phyloP scores from a whole-genome alignment of 2,888 invertebrate species.

The Meloe dianella region DNA sequence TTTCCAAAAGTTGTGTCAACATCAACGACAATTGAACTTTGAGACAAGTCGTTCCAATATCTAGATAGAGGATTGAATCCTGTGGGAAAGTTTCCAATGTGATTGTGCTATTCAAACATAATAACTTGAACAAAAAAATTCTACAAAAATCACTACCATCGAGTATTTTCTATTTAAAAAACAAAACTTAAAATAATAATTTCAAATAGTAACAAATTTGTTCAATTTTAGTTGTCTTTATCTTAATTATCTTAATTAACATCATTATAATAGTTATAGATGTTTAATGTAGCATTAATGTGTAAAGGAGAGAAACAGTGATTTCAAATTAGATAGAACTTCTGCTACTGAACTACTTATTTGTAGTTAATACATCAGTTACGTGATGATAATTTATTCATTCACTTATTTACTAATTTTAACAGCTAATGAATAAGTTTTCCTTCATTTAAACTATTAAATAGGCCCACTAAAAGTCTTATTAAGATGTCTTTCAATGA shows the following conservation, averaged over 20 bases:
- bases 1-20: neutral
- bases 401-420: neutral
- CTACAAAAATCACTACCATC: neutral
- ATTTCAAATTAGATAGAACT: neutral
- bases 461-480: neutral
- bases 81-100: neutral
- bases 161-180: no score
- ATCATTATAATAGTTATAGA: no score
- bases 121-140: neutral
- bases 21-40: constrained; percentile 1
- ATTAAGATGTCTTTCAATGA: no score
- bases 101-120: neutral
- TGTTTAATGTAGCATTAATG: neutral
- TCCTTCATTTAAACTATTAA: neutral
- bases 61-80: neutral
- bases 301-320: neutral
- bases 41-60: constrained; percentile 6
- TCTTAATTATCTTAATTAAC: no score
- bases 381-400: neutral
- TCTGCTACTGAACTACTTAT: neutral
- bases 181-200: no score
- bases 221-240: no score
- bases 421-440: neutral
- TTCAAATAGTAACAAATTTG: no score
- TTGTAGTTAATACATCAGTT: neutral